phyloP scores from a whole-genome alignment of 2,797 vertebrate species.

The Falco biarmicus region DNA sequence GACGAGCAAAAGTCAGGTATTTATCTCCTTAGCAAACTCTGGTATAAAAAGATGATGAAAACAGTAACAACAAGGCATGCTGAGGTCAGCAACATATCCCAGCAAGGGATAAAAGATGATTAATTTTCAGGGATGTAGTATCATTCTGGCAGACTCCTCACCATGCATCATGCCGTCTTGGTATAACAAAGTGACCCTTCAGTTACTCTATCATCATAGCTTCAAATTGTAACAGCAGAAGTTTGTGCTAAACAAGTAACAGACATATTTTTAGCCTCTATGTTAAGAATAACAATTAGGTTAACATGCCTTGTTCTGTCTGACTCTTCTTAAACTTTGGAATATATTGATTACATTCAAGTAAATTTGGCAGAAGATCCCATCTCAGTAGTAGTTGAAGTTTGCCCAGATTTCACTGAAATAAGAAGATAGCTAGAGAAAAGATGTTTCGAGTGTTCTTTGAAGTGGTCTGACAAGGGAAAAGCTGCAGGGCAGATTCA shows the following conservation, averaged over 20 bases:
- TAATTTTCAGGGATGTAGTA: background rate
- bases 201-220: background rate
- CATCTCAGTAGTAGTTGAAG: background rate
- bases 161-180: background rate
- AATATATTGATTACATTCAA: background rate
- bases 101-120: background rate
- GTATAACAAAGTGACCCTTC: background rate
- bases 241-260: background rate
- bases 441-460: background rate
- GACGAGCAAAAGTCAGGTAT: background rate
- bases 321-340: background rate
- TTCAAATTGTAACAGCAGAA: background rate
- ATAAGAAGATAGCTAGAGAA: accelerated
- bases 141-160: background rate
- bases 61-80: background rate
- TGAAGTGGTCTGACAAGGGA: background rate
- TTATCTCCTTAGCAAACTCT: background rate
- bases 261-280: background rate
- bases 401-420: background rate
- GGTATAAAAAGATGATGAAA: background rate
- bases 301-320: background rate
- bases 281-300: background rate
- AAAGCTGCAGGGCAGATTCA: background rate
- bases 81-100: background rate
- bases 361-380: background rate